Base-by-base conservation (phyloP, 2,797 vertebrate genomes). In the Ambastaia sidthimunki region DNA sequence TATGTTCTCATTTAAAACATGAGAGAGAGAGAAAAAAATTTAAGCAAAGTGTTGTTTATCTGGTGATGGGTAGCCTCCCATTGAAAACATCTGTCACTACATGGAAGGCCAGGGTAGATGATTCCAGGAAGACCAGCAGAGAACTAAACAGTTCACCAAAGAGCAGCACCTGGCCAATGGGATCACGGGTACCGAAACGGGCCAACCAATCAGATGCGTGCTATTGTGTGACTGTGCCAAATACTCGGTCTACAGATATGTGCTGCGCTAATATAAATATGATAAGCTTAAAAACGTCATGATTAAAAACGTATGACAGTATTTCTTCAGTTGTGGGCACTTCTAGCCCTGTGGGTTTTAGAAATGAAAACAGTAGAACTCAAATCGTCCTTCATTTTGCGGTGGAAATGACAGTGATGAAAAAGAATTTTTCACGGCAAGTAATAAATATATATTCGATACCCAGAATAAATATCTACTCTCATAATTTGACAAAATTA, bases 61-160 rank as follows among this genome's bases (percentile, higher is more conserved):
- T 77, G 48, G 59, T 77, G 63, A n/a, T 28, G 19, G 34, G 60
- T 31, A 72, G 21, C 11, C 48, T 65, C 65, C 55, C 18, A 48
- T 70, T 70, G 55, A 50, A 79, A 72, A 60, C 2, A 74, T 76
- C 69, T 69, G 41, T 77, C 31, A 44, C 65, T 74, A 69, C 57
- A 34, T 16, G 57, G 25, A 60, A 70, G 68, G 11, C 66, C n/a
- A 68, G 44, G 48, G 71, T 67, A 50, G 47, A 66, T 68, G 60
- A 71, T 6, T 44, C 60, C 18, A 71, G 7, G 18, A 25, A 23
- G 67, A 65, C 74, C 52, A 66, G 11, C 60, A 67, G n/a, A 76
- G 62, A 60, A 41, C 41, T 21, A 41, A 68, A 52, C 23, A 10
- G 16, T 55, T 55, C 15, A 47, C 23, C 19, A 65, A 28, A n/a